Percentiles rank a stretch among this genome's conserved stretches.
phyloP scores from a whole-genome alignment of 1,140 invertebrate genomes.

The Polyergus mexicanus region DNA sequence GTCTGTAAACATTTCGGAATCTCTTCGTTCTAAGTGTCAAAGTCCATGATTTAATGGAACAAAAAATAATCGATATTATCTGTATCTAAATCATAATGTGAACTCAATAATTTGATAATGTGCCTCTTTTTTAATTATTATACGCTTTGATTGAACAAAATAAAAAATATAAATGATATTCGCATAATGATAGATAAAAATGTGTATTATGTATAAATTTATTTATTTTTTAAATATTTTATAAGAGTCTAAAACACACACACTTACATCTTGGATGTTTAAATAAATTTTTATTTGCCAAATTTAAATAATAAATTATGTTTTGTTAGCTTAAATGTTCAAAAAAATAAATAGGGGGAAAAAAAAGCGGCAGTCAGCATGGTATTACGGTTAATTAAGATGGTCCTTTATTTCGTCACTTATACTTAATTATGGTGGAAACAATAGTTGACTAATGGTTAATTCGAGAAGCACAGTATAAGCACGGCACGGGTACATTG shows the following conservation, averaged over 20 bases:
- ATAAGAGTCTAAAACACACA: neutral
- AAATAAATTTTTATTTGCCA: neutral
- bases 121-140: neutral
- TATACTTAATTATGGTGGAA: constrained; percentile 12
- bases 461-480: constrained; percentile 16
- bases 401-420: constrained; percentile 53
- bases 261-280: neutral
- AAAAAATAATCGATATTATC: constrained; percentile 12
- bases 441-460: neutral
- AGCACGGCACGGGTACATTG: constrained; percentile 40
- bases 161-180: constrained; percentile 8
- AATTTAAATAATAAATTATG: neutral
- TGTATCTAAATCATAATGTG: neutral
- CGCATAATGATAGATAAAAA: neutral
- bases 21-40: neutral
- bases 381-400: neutral
- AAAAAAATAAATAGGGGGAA: neutral
- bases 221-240: neutral
- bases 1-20: neutral
- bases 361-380: neutral
- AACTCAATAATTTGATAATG: neutral
- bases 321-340: neutral
- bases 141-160: neutral
- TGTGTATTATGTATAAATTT: neutral
- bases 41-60: constrained; percentile 5